A percentile compares a stretch with the other conserved stretches of the same genome.
phyloP scores from a whole-genome alignment of 2,113 vertebrate genomes.

The Gallinago media region DNA sequence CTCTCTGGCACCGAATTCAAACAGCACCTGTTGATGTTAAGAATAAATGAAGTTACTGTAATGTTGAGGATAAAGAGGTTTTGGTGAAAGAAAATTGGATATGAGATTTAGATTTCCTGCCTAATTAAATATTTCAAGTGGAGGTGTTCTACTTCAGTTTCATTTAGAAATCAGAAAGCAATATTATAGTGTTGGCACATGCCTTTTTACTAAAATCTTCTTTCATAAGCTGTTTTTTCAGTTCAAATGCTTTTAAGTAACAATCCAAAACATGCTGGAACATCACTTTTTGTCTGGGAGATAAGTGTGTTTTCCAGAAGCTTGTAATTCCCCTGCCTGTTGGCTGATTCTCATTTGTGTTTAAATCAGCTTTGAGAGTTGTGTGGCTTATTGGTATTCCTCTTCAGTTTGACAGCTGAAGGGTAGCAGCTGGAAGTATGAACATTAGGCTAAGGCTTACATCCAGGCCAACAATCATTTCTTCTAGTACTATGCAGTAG shows the following conservation, averaged over 20 bases:
- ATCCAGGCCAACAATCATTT: background rate
- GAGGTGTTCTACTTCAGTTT: background rate
- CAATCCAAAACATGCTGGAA: background rate
- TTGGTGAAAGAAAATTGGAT: constrained; percentile 59
- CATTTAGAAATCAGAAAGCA: constrained; percentile 6
- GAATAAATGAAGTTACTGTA: constrained; percentile 55
- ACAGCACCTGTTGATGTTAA: constrained; percentile 60
- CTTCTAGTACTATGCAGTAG: background rate
- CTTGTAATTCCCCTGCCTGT: background rate
- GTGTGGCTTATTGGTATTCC: background rate
- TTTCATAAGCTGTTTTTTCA: background rate
- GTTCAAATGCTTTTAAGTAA: background rate
- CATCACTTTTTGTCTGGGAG: background rate
- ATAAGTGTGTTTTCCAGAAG: background rate
- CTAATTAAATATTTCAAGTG: constrained; percentile 24
- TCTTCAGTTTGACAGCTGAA: constrained; percentile 30
- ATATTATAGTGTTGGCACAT: background rate
- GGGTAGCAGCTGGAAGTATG: background rate
- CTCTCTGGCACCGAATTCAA: constrained; percentile 40
- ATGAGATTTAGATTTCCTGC: constrained; percentile 1
- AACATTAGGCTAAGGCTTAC: background rate
- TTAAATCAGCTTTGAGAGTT: background rate
- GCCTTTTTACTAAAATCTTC: background rate
- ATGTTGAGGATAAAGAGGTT: constrained; percentile 43
- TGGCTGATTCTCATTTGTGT: background rate